phyloP scores from a whole-genome alignment of 2,113 vertebrate genomes.

The Raja brachyura region DNA sequence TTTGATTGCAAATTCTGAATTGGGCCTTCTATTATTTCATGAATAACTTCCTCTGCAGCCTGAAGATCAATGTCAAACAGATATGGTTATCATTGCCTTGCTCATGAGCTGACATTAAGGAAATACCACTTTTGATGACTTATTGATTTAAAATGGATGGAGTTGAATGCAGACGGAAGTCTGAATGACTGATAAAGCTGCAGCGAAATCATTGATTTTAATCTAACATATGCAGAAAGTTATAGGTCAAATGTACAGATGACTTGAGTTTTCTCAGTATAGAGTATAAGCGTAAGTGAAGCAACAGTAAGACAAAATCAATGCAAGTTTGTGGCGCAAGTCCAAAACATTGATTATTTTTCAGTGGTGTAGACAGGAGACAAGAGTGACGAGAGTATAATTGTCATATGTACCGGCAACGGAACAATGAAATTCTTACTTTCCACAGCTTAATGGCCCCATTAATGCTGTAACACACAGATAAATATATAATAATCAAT shows the following conservation, averaged over 20 bases:
- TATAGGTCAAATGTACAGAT: background rate
- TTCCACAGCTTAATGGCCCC: too few relatives aligned
- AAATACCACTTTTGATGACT: background rate
- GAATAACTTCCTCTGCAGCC: background rate
- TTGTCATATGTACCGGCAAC: too few relatives aligned
- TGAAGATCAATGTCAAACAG: background rate
- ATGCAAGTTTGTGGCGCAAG: background rate
- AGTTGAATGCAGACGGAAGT: background rate
- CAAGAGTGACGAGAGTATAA: too few relatives aligned
- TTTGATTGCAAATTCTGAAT: background rate
- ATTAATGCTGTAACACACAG: too few relatives aligned
- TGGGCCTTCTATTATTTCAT: background rate
- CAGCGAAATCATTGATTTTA: constrained; percentile 7
- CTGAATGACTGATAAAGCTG: constrained; percentile 18
- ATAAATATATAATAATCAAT: too few relatives aligned
- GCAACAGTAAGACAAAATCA: constrained; percentile 1
- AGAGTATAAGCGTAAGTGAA: background rate
- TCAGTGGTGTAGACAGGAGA: background rate
- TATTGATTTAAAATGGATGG: constrained; percentile 29
- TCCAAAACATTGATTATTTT: background rate
- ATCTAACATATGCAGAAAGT: background rate
- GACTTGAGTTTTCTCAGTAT: background rate
- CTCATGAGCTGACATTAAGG: background rate
- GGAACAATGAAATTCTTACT: too few relatives aligned
- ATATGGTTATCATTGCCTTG: background rate